phyloP scores from a whole-genome alignment of 2,113 vertebrate genomes.

The Chrysochloris asiatica region DNA sequence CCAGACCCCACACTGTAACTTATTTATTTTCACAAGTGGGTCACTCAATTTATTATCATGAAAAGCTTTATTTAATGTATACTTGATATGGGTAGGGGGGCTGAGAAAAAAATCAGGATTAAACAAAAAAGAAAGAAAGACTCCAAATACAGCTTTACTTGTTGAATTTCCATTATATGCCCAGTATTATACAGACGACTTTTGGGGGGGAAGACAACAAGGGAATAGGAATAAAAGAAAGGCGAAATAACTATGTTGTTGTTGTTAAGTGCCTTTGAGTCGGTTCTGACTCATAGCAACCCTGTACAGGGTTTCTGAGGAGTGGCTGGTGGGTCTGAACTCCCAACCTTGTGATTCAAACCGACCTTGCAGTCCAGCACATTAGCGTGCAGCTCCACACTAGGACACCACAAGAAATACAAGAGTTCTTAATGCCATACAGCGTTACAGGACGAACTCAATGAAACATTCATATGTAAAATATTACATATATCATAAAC shows the following conservation, averaged over 20 bases:
- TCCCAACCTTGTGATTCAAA: no score
- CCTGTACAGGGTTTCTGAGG: no score
- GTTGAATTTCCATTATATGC: neutral
- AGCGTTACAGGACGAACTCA: conserved; percentile 11
- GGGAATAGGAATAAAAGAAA: neutral
- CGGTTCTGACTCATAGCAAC: no score
- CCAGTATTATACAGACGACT: neutral
- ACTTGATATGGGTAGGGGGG: neutral
- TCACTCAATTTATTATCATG: conserved; percentile 21
- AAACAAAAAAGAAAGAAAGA: neutral
- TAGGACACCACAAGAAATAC: conserved; percentile 17
- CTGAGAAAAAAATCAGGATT: conserved; percentile 1
- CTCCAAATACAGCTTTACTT: conserved; percentile 44
- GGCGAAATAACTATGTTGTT: no score
- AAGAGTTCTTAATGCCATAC: conserved; percentile 31
- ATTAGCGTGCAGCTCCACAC: no score
- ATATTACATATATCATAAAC: neutral
- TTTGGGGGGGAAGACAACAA: neutral
- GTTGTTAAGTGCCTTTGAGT: no score
- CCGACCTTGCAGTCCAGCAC: no score
- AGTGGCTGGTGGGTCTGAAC: no score
- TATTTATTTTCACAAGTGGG: conserved; percentile 50
- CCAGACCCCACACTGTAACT: neutral
- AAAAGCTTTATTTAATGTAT: conserved; percentile 42
- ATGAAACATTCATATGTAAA: neutral